These are phyloP conservation scores for Sarcophaga variegata DNA, from an alignment of 2,888 invertebrate genomes.

Conservation along the genomic window DNA sequence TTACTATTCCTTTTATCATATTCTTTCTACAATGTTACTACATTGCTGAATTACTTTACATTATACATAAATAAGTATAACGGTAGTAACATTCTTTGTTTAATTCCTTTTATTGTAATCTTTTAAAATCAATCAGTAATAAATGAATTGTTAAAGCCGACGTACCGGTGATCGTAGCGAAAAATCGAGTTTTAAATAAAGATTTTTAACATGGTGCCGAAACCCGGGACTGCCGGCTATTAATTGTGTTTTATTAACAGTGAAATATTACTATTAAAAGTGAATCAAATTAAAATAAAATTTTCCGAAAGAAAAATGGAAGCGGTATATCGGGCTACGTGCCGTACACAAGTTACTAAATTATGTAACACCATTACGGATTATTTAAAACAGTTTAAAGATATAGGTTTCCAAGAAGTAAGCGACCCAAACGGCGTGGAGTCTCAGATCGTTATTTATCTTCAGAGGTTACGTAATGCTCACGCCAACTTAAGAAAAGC, in stretches of 20 bases:
- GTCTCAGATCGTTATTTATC: background rate
- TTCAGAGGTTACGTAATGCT: conserved; percentile 1
- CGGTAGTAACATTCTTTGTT: too few species aligned
- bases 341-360: conserved; percentile 41
- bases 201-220: conserved; percentile 51
- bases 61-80: too few species aligned
- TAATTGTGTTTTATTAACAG: too few species aligned
- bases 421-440: conserved; percentile 11
- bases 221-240: conserved; percentile 31
- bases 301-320: conserved; percentile 35
- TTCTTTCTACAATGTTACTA: too few species aligned
- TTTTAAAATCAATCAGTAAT: too few species aligned
- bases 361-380: conserved; percentile 43
- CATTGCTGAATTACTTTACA: too few species aligned
- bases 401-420: background rate
- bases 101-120: too few species aligned
- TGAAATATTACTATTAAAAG: too few species aligned
- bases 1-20: too few species aligned
- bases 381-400: conserved; percentile 48
- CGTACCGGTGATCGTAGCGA: conserved; percentile 1
- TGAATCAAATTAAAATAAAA: background rate
- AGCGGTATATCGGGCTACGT: conserved; percentile 19
- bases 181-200: background rate
- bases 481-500: conserved; percentile 29
- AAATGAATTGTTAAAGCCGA: background rate